Evolutionary conservation across 1,140 invertebrate genomes (phyloP).

Genomic region (Metaphire vulgaris): DNA sequence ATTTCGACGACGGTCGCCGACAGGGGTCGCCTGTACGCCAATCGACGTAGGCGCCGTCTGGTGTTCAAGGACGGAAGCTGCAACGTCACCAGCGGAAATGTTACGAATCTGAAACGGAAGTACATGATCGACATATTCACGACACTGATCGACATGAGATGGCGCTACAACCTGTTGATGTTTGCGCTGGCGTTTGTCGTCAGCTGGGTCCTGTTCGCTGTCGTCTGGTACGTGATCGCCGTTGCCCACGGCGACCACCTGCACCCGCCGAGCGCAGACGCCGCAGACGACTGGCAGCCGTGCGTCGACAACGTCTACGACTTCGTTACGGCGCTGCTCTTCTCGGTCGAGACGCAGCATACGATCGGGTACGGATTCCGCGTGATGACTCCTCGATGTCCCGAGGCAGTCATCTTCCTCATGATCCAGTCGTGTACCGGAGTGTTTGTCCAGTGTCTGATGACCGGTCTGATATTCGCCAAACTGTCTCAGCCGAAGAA

Average conservation of each 20-base stretch:
- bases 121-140: conserved; percentile 68
- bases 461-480: conserved; percentile 29
- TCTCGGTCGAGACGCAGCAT: conserved; percentile 49
- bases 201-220: conserved; percentile 44
- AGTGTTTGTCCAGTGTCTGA: conserved; percentile 27
- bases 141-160: conserved; percentile 56
- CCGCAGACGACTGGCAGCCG: conserved; percentile 5
- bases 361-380: conserved; percentile 53
- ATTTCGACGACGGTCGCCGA: conserved; percentile 10
- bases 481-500: conserved; percentile 31
- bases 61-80: conserved; percentile 27
- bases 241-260: conserved; percentile 34
- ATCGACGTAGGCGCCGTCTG: conserved; percentile 9
- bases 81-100: conserved; percentile 25
- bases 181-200: conserved; percentile 41
- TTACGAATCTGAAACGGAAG: conserved; percentile 44
- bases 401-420: conserved; percentile 13
- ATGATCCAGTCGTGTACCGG: conserved; percentile 29
- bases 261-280: conserved; percentile 45
- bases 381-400: conserved; percentile 58
- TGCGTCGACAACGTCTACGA: conserved; percentile 38
- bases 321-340: conserved; percentile 39
- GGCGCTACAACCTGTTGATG: conserved; percentile 40
- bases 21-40: conserved; percentile 22
- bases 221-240: conserved; percentile 44